phyloP scores from a whole-genome alignment of 2,113 vertebrate species.

The Petrocephalus zakoni region DNA sequence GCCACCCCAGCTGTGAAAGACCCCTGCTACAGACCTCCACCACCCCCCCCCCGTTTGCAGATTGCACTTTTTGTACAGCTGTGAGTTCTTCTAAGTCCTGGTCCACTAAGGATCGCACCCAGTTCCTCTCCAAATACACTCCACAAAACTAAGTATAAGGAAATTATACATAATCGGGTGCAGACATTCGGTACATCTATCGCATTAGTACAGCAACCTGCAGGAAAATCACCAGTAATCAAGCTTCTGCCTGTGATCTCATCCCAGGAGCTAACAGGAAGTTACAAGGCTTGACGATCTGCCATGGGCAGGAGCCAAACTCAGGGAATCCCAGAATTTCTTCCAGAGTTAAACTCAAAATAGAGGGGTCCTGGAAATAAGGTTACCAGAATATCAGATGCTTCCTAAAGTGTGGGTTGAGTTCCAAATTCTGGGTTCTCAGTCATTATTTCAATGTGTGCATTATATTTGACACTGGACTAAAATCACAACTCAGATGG shows the following conservation, averaged over 20 bases:
- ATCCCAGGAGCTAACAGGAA: slow-evolving; percentile 16
- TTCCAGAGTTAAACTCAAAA: slow-evolving; percentile 19
- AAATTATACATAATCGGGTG: background rate
- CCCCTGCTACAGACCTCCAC: background rate
- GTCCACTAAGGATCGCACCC: background rate
- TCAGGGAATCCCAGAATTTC: slow-evolving; percentile 19
- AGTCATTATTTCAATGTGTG: background rate
- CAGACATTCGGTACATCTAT: background rate
- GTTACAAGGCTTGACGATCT: slow-evolving; percentile 11
- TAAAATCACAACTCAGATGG: background rate
- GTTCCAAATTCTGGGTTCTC: background rate
- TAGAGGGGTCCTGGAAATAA: background rate
- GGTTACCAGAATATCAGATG: background rate
- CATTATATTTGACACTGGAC: background rate
- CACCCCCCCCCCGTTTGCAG: background rate
- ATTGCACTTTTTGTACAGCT: background rate
- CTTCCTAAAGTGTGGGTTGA: background rate
- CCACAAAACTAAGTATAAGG: slow-evolving; percentile 7
- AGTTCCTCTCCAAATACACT: slow-evolving; percentile 3
- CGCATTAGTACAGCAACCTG: background rate
- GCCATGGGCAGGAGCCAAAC: background rate
- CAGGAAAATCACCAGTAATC: background rate
- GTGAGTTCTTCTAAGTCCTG: background rate
- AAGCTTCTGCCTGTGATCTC: slow-evolving; percentile 20
- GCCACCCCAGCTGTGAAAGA: background rate